A percentile compares a stretch with the other conserved stretches of the same genome.
Conservation (phyloP, 2,113 vertebrate genomes). For the Gobius niger region DNA sequence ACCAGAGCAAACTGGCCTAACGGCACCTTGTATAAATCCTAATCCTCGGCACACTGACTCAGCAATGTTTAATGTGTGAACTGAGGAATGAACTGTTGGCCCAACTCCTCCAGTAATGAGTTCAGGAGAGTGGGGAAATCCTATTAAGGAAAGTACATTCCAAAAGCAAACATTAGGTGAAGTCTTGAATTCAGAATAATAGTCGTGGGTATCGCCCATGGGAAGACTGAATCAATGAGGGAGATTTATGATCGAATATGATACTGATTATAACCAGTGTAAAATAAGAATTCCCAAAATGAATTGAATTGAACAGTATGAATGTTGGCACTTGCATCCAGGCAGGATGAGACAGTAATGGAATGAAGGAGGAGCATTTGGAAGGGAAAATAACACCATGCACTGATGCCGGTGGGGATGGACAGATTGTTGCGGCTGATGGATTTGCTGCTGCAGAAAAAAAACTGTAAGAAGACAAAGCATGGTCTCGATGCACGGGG, state of each 20-base stretch:
- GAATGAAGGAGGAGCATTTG: too few relatives aligned
- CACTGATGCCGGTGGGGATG: too few relatives aligned
- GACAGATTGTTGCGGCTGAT: too few relatives aligned
- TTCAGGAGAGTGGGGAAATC: background rate
- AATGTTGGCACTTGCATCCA: too few relatives aligned
- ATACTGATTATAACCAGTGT: background rate
- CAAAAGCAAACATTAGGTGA: conserved; percentile 1
- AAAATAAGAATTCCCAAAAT: too few relatives aligned
- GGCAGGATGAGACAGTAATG: too few relatives aligned
- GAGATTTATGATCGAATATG: background rate
- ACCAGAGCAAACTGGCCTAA: background rate
- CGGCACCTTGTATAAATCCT: conserved; percentile 1
- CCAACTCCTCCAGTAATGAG: conserved; percentile 3
- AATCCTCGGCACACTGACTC: conserved; percentile 7
- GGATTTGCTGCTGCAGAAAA: too few relatives aligned
- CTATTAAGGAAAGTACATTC: conserved; percentile 6
- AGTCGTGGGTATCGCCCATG: background rate
- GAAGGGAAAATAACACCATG: too few relatives aligned
- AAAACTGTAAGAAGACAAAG: too few relatives aligned
- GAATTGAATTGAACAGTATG: too few relatives aligned
- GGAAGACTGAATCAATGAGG: background rate
- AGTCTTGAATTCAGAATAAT: background rate
- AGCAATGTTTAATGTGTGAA: conserved; percentile 14
- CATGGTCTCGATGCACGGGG: too few relatives aligned
- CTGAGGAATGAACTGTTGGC: conserved; percentile 9